phyloP scores from a whole-genome alignment of 37 sponge, comb jelly and placozoan species.

The Dysidea cf. avara region DNA sequence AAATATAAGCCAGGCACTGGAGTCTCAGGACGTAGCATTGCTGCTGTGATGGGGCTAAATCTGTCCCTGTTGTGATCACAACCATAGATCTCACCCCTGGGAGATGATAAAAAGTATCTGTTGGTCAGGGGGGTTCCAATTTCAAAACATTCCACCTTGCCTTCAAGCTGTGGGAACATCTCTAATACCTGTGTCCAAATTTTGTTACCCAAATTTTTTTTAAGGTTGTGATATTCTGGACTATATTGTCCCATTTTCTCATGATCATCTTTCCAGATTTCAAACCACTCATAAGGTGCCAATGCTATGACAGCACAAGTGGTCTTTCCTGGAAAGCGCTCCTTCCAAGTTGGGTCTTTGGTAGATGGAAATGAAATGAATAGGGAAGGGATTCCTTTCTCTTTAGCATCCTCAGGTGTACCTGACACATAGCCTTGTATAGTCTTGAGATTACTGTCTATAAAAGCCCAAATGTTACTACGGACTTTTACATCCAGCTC shows the following conservation, averaged over 20 bases:
- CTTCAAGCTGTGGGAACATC: slow-evolving; percentile 85
- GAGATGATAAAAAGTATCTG: slow-evolving; percentile 65
- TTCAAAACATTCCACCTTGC: slow-evolving; percentile 79
- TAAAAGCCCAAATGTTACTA: slow-evolving; percentile 82
- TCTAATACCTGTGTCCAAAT: slow-evolving; percentile 67
- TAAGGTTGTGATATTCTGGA: slow-evolving; percentile 72
- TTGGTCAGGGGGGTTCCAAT: slow-evolving; percentile 88
- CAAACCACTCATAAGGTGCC: slow-evolving; percentile 80
- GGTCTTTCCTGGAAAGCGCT: slow-evolving; percentile 77
- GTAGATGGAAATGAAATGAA: slow-evolving; percentile 93
- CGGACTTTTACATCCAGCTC: slow-evolving; percentile 69
- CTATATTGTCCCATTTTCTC: slow-evolving; percentile 60
- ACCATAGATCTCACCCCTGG: slow-evolving; percentile 87
- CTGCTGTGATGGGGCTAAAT: slow-evolving; percentile 50
- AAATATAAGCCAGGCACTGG: slow-evolving; percentile 75
- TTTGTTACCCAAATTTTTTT: slow-evolving; percentile 59
- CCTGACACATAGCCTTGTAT: slow-evolving; percentile 20
- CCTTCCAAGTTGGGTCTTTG: slow-evolving; percentile 84
- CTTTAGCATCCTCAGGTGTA: slow-evolving; percentile 46
- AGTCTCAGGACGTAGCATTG: slow-evolving; percentile 68
- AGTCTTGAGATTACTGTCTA: slow-evolving; percentile 14
- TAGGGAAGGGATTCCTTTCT: slow-evolving; percentile 52
- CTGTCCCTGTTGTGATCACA: slow-evolving; percentile 71
- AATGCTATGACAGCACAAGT: slow-evolving; percentile 76
- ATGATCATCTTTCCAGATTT: slow-evolving; percentile 79